Percentiles rank a stretch among this genome's conserved stretches.
Conservation (phyloP, 2,888 invertebrate genomes). For the Saturnia pavonia region DNA sequence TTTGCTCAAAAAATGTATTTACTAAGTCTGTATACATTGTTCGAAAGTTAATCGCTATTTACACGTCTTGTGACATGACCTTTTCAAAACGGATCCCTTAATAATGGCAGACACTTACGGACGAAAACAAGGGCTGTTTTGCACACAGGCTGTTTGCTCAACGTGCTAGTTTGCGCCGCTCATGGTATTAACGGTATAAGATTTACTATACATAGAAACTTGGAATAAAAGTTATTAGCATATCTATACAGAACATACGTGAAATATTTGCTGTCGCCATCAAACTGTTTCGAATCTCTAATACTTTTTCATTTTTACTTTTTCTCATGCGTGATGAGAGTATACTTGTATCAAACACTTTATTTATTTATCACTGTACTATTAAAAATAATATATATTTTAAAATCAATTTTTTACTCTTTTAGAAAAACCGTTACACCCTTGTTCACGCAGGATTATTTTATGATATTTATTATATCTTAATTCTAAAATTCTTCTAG, state of each 20-base stretch:
- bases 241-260: background rate
- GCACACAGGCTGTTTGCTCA: conserved; percentile 26
- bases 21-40: no score
- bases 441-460: no score
- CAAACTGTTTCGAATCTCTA: background rate
- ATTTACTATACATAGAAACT: background rate
- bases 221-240: background rate
- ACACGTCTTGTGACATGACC: conserved; percentile 8
- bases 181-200: background rate
- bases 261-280: background rate
- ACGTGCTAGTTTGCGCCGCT: conserved; percentile 15
- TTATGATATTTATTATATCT: no score
- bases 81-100: conserved; percentile 11
- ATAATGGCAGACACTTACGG: conserved; percentile 27
- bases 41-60: conserved; percentile 7
- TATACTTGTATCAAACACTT: no score
- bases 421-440: no score
- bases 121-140: conserved; percentile 26
- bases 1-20: no score
- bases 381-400: no score
- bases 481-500: no score
- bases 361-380: no score
- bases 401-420: no score
- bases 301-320: no score
- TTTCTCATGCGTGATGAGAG: no score